Conservation (phyloP, 2,113 vertebrate genomes). For the Pipra filicauda region DNA sequence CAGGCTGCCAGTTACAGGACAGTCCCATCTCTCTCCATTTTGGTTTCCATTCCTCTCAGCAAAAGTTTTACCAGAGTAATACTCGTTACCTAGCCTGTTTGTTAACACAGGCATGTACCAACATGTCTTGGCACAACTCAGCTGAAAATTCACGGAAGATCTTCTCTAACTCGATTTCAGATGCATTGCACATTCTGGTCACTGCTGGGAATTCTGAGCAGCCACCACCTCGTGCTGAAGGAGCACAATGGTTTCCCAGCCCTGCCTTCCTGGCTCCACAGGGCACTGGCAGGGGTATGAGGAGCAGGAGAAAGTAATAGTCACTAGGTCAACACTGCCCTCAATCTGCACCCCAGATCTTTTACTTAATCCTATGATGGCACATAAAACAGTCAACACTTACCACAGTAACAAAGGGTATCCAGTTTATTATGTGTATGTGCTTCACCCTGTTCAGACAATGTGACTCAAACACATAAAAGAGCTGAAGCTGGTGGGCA, state of each 20-base stretch:
- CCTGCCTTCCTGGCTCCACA: neutral
- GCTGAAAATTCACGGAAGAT: neutral
- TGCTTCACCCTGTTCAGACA: neutral
- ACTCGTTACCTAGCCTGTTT: neutral
- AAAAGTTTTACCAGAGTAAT: neutral
- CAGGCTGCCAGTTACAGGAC: neutral
- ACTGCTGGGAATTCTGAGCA: neutral
- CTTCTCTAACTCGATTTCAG: neutral
- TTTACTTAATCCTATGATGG: neutral
- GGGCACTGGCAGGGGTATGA: neutral
- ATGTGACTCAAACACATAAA: fast-evolving
- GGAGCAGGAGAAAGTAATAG: neutral
- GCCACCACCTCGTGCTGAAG: neutral
- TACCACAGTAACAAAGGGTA: neutral
- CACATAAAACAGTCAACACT: neutral
- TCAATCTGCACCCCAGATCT: neutral
- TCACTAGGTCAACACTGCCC: neutral
- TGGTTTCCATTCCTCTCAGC: neutral
- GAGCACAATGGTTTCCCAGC: fast-evolving
- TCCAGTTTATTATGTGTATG: fast-evolving
- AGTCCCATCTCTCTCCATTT: neutral
- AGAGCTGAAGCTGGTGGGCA: neutral
- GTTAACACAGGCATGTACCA: neutral
- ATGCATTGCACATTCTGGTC: neutral
- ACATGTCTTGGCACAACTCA: neutral